A percentile compares a stretch with the other conserved stretches of the same genome.
Evolutionary conservation across 2,888 invertebrate genomes (phyloP).

Genomic region (Cepaea hortensis): DNA sequence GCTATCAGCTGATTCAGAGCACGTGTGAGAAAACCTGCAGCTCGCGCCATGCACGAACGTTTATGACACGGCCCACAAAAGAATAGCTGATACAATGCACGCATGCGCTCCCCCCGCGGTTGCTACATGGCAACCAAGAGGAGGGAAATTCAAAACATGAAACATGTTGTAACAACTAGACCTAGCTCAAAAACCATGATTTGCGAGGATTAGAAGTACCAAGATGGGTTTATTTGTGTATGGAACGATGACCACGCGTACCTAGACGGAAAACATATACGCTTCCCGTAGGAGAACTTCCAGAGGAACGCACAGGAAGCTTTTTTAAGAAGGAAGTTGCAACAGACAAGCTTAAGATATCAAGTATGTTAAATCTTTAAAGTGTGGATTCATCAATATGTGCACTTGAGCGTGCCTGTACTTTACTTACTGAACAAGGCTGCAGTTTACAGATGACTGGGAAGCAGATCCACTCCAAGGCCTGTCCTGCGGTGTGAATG

Average conservation of each 20-base stretch:
- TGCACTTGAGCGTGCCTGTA: no score
- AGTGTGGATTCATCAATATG: no score
- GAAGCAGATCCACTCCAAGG: no score
- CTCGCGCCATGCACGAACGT: conserved; percentile 37
- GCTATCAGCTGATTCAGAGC: conserved; percentile 38
- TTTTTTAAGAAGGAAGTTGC: neutral
- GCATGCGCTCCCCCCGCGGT: conserved; percentile 45
- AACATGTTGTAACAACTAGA: neutral
- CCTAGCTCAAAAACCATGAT: neutral
- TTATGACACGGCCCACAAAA: conserved; percentile 40
- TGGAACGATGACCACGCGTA: neutral
- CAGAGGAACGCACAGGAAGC: neutral
- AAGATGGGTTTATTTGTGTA: no score
- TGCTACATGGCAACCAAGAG: conserved; percentile 47
- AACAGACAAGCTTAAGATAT: neutral
- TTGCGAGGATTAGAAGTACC: neutral
- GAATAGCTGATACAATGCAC: conserved; percentile 43
- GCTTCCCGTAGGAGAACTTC: neutral
- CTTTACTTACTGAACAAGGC: no score
- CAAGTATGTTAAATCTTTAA: no score
- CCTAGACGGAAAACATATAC: neutral
- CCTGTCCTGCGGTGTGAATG: no score
- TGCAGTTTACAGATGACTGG: no score
- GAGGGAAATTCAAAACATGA: conserved; percentile 47
- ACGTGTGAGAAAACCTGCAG: conserved; percentile 40